Evolutionary conservation across 2,797 vertebrate species (phyloP).

Genomic region (Parotocinclus haroldoi): DNA sequence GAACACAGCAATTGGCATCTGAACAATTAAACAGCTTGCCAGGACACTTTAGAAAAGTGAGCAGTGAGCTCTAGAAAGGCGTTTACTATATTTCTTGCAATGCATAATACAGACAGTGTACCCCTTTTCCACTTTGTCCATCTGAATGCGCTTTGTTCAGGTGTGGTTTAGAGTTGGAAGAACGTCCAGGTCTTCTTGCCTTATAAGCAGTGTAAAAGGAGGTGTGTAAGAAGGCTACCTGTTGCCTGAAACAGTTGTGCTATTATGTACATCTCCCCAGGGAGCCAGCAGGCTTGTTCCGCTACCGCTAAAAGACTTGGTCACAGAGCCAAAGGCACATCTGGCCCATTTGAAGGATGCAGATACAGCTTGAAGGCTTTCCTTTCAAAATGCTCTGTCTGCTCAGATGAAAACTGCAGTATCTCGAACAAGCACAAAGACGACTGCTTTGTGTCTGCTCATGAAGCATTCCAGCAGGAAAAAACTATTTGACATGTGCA

Average conservation of each 20-base stretch:
- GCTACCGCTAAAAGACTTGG: conserved; percentile 65
- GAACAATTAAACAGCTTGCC: too few species aligned
- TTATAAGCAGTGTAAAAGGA: conserved; percentile 1
- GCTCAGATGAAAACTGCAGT: conserved; percentile 18
- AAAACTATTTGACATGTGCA: not conserved
- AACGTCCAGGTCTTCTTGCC: conserved; percentile 10
- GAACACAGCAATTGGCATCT: too few species aligned
- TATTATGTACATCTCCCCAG: conserved; percentile 66
- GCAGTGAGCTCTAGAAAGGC: too few species aligned
- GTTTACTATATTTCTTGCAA: too few species aligned
- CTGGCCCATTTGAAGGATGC: conserved; percentile 62
- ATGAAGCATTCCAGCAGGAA: not conserved
- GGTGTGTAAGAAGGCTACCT: conserved; percentile 63
- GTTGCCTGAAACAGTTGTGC: conserved; percentile 68
- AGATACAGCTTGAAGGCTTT: conserved; percentile 63
- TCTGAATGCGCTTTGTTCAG: too few species aligned
- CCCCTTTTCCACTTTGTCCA: too few species aligned
- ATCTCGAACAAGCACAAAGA: conserved; percentile 9
- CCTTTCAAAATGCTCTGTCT: conserved; percentile 20
- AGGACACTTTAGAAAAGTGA: too few species aligned
- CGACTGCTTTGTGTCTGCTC: not conserved
- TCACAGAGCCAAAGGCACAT: conserved; percentile 65
- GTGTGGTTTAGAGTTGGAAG: too few species aligned
- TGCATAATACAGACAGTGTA: too few species aligned
- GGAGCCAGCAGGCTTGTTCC: conserved; percentile 56